Evolutionary conservation across 2,888 invertebrate genomes (phyloP).

Genomic region (Drosophila greeni): DNA sequence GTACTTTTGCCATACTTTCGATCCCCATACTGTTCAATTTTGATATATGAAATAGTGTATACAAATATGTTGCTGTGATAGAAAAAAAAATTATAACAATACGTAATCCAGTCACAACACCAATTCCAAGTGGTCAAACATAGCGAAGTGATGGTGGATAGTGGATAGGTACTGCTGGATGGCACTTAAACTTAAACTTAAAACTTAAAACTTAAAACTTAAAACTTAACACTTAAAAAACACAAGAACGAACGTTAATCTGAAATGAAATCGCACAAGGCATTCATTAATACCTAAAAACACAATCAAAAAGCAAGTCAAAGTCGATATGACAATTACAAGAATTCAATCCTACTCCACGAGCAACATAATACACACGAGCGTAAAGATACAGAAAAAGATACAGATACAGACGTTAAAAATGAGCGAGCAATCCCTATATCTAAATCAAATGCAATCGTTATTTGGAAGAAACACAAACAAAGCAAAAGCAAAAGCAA

Average conservation of each 20-base stretch:
- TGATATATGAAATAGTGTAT: conserved; percentile 68
- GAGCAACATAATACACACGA: conserved; percentile 15
- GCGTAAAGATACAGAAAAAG: not conserved
- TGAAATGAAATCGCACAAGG: conserved; percentile 28
- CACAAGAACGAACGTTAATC: conserved; percentile 19
- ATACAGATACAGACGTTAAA: conserved; percentile 1
- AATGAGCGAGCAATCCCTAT: conserved; percentile 11
- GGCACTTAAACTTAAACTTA: conserved; percentile 13
- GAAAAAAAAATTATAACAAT: conserved; percentile 67
- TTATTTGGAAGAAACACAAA: conserved; percentile 20
- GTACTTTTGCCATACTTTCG: conserved; percentile 19
- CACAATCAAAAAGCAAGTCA: conserved; percentile 13
- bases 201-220: not conserved
- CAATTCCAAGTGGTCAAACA: conserved; percentile 40
- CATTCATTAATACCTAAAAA: conserved; percentile 24
- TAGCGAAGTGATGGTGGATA: conserved; percentile 21
- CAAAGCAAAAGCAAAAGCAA: conserved; percentile 6
- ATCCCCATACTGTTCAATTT: conserved; percentile 33
- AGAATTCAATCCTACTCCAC: conserved; percentile 10
- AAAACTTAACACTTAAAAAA: not conserved
- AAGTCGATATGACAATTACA: conserved; percentile 21
- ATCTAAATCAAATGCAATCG: conserved; percentile 15
- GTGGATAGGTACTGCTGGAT: conserved; percentile 2
- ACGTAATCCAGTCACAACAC: conserved; percentile 69
- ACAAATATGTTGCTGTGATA: conserved; percentile 75